Conservation (phyloP, 37 sponge, comb jelly and placozoan species). For the Petrosia ficiformis region DNA sequence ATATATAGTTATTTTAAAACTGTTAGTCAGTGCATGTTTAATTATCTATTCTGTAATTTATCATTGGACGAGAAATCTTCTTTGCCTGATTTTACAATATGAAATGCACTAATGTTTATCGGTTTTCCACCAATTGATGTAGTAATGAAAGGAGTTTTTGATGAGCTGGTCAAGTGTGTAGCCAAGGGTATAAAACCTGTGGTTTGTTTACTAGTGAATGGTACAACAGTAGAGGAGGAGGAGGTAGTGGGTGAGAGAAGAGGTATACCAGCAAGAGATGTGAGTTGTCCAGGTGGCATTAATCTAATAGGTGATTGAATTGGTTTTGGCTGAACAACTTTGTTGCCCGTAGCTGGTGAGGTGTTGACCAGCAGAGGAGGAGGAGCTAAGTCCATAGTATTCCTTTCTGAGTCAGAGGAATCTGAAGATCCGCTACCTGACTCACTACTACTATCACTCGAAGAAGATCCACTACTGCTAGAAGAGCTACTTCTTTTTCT, state of each 20-base stretch:
- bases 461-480: constrained; percentile 19
- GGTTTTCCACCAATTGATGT: no score
- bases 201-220: no score
- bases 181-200: no score
- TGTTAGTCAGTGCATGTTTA: no score
- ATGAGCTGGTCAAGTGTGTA: no score
- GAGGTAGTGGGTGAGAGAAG: neutral
- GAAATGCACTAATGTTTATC: no score
- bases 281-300: neutral
- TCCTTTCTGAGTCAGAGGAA: constrained; percentile 6
- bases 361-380: neutral
- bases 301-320: neutral
- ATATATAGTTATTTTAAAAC: no score
- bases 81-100: no score
- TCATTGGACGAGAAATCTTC: no score
- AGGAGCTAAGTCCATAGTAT: constrained; percentile 8
- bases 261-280: neutral
- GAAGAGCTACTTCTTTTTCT: neutral
- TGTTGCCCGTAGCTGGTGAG: neutral
- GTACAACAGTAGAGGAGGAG: neutral
- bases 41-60: no score
- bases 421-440: constrained; percentile 34
- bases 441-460: constrained; percentile 35
- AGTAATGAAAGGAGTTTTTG: no score
- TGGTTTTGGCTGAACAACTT: constrained; percentile 6